Evolutionary conservation across 2,113 vertebrate species (phyloP).

Genomic region (Chaetodon trifascialis): DNA sequence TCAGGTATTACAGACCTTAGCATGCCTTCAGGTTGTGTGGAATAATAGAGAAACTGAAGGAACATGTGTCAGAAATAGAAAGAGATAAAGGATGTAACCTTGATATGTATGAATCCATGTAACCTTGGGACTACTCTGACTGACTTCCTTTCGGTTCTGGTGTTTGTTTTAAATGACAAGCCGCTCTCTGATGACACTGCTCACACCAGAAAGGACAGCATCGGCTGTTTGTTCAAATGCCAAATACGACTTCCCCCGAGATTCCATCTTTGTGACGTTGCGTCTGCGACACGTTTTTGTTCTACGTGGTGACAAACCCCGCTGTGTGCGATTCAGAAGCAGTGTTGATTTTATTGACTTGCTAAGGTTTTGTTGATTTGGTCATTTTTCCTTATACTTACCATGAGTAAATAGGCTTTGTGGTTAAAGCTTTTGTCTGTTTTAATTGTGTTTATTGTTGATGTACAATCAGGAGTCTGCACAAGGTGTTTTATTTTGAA

Average conservation of each 20-base stretch:
- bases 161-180: neutral
- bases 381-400: no score
- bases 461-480: no score
- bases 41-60: slow-evolving; percentile 31
- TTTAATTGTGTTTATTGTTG: no score
- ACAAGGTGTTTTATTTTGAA: no score
- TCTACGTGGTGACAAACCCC: no score
- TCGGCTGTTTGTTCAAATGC: neutral
- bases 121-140: slow-evolving; percentile 1
- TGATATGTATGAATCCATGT: neutral
- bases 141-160: neutral
- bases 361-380: no score
- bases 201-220: neutral
- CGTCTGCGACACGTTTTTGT: no score
- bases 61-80: neutral
- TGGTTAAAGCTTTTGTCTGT: no score
- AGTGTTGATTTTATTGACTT: no score
- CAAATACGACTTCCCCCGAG: neutral
- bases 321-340: no score
- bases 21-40: slow-evolving; percentile 47
- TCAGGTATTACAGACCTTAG: slow-evolving; percentile 55
- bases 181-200: neutral
- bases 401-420: no score
- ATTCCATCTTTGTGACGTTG: no score
- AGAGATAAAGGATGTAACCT: neutral